Evolutionary conservation across 2,113 vertebrate species (phyloP), one percentile per base, ranked within the genome.

Genomic region (Eurypyga helias): DNA sequence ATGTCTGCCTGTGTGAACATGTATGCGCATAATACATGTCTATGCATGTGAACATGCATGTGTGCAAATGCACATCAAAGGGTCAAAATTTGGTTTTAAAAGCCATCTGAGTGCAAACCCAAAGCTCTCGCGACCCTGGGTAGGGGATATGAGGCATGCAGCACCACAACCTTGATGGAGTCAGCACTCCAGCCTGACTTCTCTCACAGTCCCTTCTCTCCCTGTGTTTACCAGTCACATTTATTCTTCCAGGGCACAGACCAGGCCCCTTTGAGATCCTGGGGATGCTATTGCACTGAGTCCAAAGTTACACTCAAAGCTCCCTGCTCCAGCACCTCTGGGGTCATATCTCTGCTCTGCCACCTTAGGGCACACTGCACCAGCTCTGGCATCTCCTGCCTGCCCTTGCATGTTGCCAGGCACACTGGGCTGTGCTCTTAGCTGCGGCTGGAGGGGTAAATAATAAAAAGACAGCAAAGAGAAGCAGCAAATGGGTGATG

Each of bases 241-340:
- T 60, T 28, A 14, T 34, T 34, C 19, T 73, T 55, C 9, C 33
- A 61, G 83, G 31, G 25, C 48, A 45, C 64, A 49, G 31, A 12
- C 20, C n/a, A 58, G 9, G 19, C 24, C 43, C 69, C 23, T 0
- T 3, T 33, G 67, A 28, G 13, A n/a, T 33, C 16, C 15, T 1
- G 0, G 52, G 18, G n/a, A 8, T 31, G 55, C 8, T 31, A 0
- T 8, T 24, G 29, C 41, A 26, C 9, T 3, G 1, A 10, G 23
- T 6, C 38, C 41, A 78, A 38, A 49, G 46, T n/a, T 49, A n/a
- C 41, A 12, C 65, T 71, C 0, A 1, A 36, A 70, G 36, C 17
- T 52, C 49, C 17, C 17, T 65, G 52, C 34, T n/a, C 23, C 20
- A n/a, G 21, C 41, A 49, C 13, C 64, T 46, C 49, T n/a, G 38